Evolutionary conservation across 2,888 invertebrate genomes (phyloP), one percentile per base, ranked within the genome.

Genomic region (Rosalia funebris): DNA sequence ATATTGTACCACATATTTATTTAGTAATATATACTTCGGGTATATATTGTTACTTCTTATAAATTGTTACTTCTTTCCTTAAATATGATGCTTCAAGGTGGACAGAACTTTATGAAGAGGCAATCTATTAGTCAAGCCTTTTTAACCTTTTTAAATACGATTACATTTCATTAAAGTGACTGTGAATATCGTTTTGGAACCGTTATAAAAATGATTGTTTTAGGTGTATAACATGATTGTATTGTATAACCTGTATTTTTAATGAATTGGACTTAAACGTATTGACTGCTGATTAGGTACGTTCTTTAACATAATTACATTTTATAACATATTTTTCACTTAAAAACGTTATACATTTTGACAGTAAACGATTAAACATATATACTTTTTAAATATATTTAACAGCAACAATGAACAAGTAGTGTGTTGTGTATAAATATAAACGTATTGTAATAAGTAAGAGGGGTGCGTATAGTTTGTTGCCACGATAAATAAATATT

Each of bases 151-250:
- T n/a, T n/a, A n/a, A n/a, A n/a, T n/a, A n/a, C n/a, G n/a, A n/a
- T n/a, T n/a, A n/a, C n/a, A n/a, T n/a, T n/a, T n/a, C n/a, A n/a
- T n/a, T n/a, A 60, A 53, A 52, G 57, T 55, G 65, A 60, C 64
- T 63, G 58, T 57, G 67, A 59, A 60, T 32, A 4, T 32, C n/a
- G n/a, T 39, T 42, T 19, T 14, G 10, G 34, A 46, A 32, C 48
- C 44, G 39, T 39, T 39, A 46, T 45, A 10, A 63, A 66, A 62
- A 64, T 66, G 63, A 63, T 66, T 63, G 63, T 64, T 60, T 61
- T 52, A n/a, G n/a, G n/a, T n/a, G 46, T 62, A 50, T 50, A 62
- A 63, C 55, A 62, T 67, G 67, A 67, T 67, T 67, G 67, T 50
- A 57, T 66, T 57, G 37, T 57, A 37, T 60, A 58, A 62, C 62